Conservation (phyloP, 2,888 invertebrate species). For the Cantharis flavilabris region DNA sequence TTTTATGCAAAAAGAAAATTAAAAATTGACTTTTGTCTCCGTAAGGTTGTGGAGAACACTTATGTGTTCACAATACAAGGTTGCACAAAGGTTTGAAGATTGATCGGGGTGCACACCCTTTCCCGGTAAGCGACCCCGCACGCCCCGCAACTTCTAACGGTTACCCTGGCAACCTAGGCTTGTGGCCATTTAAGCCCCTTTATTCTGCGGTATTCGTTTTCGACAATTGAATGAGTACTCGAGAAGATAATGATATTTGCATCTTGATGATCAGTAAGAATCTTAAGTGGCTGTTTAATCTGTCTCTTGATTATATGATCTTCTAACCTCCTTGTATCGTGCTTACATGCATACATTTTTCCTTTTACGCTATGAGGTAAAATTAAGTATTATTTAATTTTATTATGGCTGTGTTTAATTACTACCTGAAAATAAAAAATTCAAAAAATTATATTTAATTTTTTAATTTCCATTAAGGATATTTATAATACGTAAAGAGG, state of each 20-base stretch:
- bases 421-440: neutral
- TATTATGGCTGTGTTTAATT: neutral
- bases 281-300: slow-evolving; percentile 47
- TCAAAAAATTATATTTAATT: neutral
- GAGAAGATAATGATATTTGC: slow-evolving; percentile 56
- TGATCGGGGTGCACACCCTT: slow-evolving; percentile 54
- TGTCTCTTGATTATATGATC: slow-evolving; percentile 23
- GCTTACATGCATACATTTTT: neutral
- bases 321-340: slow-evolving; percentile 1
- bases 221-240: slow-evolving; percentile 56
- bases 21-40: slow-evolving; percentile 33
- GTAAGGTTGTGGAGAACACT: slow-evolving; percentile 42
- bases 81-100: slow-evolving; percentile 52
- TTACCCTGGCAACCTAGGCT: slow-evolving; percentile 51
- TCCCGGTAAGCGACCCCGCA: slow-evolving; percentile 45
- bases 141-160: slow-evolving; percentile 36
- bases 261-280: slow-evolving; percentile 49
- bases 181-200: slow-evolving; percentile 54
- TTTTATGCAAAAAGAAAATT: neutral
- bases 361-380: neutral
- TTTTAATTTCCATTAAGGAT: neutral
- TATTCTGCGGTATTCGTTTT: slow-evolving; percentile 54
- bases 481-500: neutral
- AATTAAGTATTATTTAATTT: neutral
- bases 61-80: slow-evolving; percentile 49